phyloP scores from a whole-genome alignment of 2,113 vertebrate species.

The Cyphomyrus discorhynchus region DNA sequence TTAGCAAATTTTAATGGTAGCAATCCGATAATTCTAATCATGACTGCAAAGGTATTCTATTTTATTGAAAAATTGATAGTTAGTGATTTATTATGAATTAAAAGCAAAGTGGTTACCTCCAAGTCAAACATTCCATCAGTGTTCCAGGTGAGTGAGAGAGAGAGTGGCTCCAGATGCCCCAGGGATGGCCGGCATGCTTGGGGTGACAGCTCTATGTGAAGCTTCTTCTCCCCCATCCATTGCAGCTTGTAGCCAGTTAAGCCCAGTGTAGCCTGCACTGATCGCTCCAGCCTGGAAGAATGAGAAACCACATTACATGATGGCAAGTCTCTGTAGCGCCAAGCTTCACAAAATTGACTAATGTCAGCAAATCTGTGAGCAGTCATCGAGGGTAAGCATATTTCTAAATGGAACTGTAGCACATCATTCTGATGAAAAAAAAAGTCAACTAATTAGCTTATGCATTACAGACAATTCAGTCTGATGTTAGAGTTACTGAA shows the following conservation, averaged over 20 bases:
- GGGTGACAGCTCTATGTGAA: conserved; percentile 51
- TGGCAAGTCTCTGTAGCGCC: neutral
- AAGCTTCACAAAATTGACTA: neutral
- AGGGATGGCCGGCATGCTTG: neutral
- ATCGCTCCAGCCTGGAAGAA: conserved; percentile 44
- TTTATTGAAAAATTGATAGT: neutral
- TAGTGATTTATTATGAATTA: neutral
- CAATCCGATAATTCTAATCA: neutral
- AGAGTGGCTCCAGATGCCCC: conserved; percentile 44
- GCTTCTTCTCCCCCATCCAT: conserved; percentile 43
- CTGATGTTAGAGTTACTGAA: neutral
- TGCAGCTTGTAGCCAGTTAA: conserved; percentile 46
- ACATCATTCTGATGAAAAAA: neutral
- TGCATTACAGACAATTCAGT: neutral
- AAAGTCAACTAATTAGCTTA: neutral
- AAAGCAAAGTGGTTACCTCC: conserved; percentile 38
- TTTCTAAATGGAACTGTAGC: neutral
- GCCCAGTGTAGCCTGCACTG: conserved; percentile 22
- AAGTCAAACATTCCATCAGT: conserved; percentile 44
- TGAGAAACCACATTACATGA: neutral
- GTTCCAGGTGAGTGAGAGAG: conserved; percentile 44
- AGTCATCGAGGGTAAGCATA: neutral
- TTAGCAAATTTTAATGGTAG: too few relatives aligned
- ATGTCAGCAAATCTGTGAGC: neutral
- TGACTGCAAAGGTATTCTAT: neutral